A percentile compares a stretch with the other conserved stretches of the same genome.
Conservation (phyloP, 2,113 vertebrate genomes). For the Aplodontia rufa region DNA sequence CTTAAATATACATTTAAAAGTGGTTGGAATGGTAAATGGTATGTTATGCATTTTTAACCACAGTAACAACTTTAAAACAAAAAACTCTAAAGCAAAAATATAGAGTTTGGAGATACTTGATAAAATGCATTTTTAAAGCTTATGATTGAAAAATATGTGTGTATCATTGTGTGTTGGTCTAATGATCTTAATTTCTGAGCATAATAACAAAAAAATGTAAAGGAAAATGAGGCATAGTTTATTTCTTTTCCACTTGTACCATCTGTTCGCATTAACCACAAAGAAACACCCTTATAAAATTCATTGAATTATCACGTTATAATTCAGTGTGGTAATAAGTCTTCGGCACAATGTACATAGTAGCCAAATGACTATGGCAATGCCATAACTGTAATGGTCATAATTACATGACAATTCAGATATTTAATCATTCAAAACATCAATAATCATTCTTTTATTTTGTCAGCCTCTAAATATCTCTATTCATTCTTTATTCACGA, state of each 20-base stretch:
- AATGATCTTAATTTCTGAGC: slow-evolving; percentile 42
- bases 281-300: slow-evolving; percentile 74
- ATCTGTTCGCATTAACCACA: slow-evolving; percentile 78
- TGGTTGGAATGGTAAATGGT: background rate
- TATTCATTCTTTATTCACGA: slow-evolving; percentile 72
- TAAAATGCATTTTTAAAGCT: slow-evolving; percentile 46
- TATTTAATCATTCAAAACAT: slow-evolving; percentile 73
- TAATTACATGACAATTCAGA: slow-evolving; percentile 73
- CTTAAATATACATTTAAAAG: background rate
- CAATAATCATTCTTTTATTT: slow-evolving; percentile 66
- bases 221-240: slow-evolving; percentile 73
- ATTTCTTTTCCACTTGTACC: slow-evolving; percentile 70
- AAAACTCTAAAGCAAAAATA: background rate
- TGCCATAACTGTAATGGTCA: slow-evolving; percentile 74
- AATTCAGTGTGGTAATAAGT: slow-evolving; percentile 73
- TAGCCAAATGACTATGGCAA: slow-evolving; percentile 58
- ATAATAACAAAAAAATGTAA: slow-evolving; percentile 60
- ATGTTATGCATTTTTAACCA: background rate
- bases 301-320: slow-evolving; percentile 67
- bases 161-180: background rate
- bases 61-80: background rate
- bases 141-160: slow-evolving; percentile 41
- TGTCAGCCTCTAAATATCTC: slow-evolving; percentile 70
- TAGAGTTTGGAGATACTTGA: background rate
- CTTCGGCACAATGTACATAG: slow-evolving; percentile 63